Evolutionary conservation across 1,140 invertebrate species (phyloP).

Genomic region (Cardiocondyla obscurior): DNA sequence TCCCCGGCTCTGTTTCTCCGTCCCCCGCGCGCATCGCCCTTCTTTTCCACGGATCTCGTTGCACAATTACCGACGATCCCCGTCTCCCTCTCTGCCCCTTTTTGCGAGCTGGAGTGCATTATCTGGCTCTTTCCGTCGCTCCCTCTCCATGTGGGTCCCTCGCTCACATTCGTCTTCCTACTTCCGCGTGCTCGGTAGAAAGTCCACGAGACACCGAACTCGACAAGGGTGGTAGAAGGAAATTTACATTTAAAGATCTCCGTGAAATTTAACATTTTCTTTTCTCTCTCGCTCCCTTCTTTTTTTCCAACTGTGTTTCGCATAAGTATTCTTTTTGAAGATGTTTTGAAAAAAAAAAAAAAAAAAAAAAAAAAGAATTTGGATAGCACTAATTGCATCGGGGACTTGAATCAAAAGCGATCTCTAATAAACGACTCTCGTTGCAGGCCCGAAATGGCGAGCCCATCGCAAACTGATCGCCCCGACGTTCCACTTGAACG

Average conservation of each 20-base stretch:
- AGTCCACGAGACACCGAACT: not conserved
- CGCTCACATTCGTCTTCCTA: not conserved
- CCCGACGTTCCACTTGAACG: slow-evolving; percentile 93
- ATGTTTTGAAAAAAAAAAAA: too few species aligned
- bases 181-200: slow-evolving; percentile 16
- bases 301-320: too few species aligned
- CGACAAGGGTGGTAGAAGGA: not conserved
- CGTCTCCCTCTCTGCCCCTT: not conserved
- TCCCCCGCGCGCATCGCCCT: not conserved
- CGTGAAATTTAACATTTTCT: not conserved
- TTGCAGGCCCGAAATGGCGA: slow-evolving; percentile 89
- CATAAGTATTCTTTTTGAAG: not conserved
- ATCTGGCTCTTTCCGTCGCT: not conserved
- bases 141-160: not conserved
- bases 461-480: slow-evolving; percentile 92
- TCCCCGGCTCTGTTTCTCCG: not conserved
- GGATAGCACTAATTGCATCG: not conserved
- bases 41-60: not conserved
- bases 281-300: too few species aligned
- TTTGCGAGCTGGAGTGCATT: not conserved
- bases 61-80: not conserved
- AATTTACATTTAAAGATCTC: not conserved
- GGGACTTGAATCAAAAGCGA: not conserved
- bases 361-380: too few species aligned
- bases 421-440: not conserved